Conservation (phyloP, 2,113 vertebrate genomes). For the Athene noctua region DNA sequence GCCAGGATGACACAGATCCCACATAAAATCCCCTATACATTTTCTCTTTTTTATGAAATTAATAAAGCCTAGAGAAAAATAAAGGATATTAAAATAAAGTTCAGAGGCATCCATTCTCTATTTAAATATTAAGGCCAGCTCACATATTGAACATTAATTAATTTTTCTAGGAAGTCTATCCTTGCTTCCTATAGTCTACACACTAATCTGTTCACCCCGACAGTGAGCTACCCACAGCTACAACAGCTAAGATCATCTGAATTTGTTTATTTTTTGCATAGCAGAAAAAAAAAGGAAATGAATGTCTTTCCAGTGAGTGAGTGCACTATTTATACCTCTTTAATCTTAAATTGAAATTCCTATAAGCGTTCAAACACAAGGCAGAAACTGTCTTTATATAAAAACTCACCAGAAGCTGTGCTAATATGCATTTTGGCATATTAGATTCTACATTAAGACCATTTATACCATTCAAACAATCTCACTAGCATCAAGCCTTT, state of each 20-base stretch:
- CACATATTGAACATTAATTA: not conserved
- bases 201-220: not conserved
- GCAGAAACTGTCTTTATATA: not conserved
- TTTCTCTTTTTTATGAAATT: not conserved
- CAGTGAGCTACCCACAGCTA: not conserved
- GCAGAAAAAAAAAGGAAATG: not conserved
- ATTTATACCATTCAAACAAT: slow-evolving; percentile 5
- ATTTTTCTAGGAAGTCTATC: not conserved
- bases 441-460: slow-evolving; percentile 1
- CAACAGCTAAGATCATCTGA: not conserved
- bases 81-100: not conserved
- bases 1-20: not conserved
- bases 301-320: not conserved
- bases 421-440: not conserved
- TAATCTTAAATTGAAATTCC: not conserved
- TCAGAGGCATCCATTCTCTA: not conserved
- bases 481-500: slow-evolving; percentile 18
- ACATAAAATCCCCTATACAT: not conserved
- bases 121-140: not conserved
- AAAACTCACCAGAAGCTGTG: not conserved
- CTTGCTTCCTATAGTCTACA: not conserved
- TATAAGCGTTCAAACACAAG: not conserved
- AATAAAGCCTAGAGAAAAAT: not conserved
- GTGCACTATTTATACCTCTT: not conserved
- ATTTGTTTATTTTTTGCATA: not conserved